Conservation (phyloP, 2,797 vertebrate species). For the Ispidina lecontei region DNA sequence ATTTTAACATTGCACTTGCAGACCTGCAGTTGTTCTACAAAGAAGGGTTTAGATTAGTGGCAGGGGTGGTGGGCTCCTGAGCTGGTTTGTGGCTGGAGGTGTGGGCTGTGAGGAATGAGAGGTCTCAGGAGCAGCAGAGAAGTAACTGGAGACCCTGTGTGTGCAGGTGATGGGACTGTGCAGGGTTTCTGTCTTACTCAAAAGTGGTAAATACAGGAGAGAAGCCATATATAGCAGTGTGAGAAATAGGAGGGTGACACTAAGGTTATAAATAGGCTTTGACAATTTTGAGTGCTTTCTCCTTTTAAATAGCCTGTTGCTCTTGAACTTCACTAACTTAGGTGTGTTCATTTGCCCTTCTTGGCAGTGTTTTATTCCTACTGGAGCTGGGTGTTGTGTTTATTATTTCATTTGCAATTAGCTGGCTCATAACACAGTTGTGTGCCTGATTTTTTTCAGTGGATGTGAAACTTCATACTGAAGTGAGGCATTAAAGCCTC, state of each 20-base stretch:
- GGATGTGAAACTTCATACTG: not conserved
- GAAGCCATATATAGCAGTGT: not conserved
- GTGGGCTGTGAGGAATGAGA: not conserved
- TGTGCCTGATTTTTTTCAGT: not conserved
- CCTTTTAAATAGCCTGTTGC: not conserved
- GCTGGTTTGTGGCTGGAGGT: not conserved
- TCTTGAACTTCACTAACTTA: not conserved
- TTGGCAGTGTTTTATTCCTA: not conserved
- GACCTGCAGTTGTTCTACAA: not conserved
- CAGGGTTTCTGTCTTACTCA: not conserved
- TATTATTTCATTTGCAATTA: not conserved
- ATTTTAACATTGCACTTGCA: not conserved
- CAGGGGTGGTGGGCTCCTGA: fast-evolving
- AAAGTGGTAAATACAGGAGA: not conserved
- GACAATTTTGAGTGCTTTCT: not conserved
- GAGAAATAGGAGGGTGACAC: not conserved
- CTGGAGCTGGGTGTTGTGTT: not conserved
- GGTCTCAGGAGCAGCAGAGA: not conserved
- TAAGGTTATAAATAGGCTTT: constrained; percentile 9
- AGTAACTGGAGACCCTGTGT: not conserved
- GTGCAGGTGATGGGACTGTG: not conserved
- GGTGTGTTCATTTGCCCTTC: not conserved
- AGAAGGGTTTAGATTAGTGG: not conserved
- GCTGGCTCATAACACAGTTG: not conserved
- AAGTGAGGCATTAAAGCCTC: not conserved